phyloP scores from a whole-genome alignment of 1,140 invertebrate species.

The Tetraneura akinire region DNA sequence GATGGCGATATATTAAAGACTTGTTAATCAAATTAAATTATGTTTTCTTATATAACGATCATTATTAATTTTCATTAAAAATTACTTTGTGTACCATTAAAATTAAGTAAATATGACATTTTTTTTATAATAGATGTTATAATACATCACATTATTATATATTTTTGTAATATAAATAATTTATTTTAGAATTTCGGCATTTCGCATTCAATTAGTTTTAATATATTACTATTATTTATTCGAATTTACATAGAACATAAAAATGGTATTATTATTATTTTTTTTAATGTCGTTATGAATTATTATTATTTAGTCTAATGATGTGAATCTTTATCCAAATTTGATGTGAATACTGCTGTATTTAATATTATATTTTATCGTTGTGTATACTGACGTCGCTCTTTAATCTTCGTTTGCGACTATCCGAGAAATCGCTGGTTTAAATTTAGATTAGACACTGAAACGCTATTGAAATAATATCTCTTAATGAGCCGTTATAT shows the following conservation, averaged over 20 bases:
- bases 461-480: conserved; percentile 34
- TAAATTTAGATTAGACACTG: conserved; percentile 12
- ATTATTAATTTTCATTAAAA: neutral
- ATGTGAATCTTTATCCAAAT: neutral
- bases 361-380: neutral
- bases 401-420: conserved; percentile 37
- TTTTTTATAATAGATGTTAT: neutral
- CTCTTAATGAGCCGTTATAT: conserved; percentile 21
- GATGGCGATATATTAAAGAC: too few species aligned
- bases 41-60: too few species aligned
- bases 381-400: conserved; percentile 9
- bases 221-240: neutral
- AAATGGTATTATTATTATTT: neutral
- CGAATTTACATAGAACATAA: neutral
- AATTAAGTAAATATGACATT: neutral
- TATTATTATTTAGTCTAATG: conserved; percentile 6
- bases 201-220: neutral
- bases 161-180: neutral
- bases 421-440: neutral
- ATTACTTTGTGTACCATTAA: neutral
- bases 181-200: neutral
- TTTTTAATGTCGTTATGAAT: neutral
- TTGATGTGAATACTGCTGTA: neutral
- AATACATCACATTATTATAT: neutral
- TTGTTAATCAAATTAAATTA: neutral